Evolutionary conservation across 2,888 invertebrate species (phyloP).

Genomic region (Eupithecia vulgata): DNA sequence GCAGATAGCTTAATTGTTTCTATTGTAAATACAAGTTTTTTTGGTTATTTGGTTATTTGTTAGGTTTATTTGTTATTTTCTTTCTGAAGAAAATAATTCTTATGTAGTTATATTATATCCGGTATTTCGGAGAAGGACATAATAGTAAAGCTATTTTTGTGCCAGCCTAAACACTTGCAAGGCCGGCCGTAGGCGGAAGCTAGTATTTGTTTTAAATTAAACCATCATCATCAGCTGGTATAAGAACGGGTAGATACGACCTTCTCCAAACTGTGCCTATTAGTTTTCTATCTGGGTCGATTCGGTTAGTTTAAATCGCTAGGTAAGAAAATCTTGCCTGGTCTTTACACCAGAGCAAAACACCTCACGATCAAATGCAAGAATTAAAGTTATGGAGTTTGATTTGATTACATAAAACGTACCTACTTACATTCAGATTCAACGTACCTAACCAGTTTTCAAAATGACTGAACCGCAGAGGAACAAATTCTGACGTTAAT

Average conservation of each 20-base stretch:
- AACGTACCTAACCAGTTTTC: not conserved
- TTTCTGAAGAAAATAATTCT: too few species aligned
- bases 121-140: too few species aligned
- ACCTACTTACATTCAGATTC: not conserved
- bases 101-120: too few species aligned
- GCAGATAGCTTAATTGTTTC: too few species aligned
- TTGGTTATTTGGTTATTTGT: too few species aligned
- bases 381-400: not conserved
- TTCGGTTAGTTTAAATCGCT: not conserved
- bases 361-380: not conserved
- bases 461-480: not conserved
- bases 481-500: not conserved
- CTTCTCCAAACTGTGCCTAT: not conserved
- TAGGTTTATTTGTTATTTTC: too few species aligned
- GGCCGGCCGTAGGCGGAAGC: not conserved
- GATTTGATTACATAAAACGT: not conserved
- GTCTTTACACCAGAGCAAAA: constrained; percentile 4
- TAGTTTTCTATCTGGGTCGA: not conserved
- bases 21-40: too few species aligned
- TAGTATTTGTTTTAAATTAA: not conserved
- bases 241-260: not conserved
- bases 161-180: too few species aligned
- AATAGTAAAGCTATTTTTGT: too few species aligned
- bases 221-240: not conserved
- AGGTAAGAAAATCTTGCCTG: constrained; percentile 4